phyloP scores from a whole-genome alignment of 2,797 vertebrate species.

The Macropodus opercularis region DNA sequence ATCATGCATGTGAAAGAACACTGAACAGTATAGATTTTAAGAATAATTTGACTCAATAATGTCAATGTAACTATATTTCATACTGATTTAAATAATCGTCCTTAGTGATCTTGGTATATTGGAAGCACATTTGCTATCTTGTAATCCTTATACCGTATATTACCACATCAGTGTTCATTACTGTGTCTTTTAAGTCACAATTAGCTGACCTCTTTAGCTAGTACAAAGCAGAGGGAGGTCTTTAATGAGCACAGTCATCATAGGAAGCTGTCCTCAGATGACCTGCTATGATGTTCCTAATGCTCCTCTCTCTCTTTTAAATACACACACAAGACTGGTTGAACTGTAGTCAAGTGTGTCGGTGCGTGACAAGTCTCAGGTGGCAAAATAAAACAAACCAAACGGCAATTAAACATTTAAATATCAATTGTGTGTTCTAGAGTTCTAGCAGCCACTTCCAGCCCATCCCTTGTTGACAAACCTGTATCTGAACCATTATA shows the following conservation, averaged over 20 bases:
- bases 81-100: slow-evolving; percentile 26
- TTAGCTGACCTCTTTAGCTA: slow-evolving; percentile 55
- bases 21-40: too few species aligned
- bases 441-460: slow-evolving; percentile 6
- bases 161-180: slow-evolving; percentile 52
- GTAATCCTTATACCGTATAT: slow-evolving; percentile 43
- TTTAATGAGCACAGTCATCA: slow-evolving; percentile 50
- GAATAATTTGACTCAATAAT: too few species aligned
- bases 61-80: slow-evolving; percentile 28
- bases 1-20: too few species aligned
- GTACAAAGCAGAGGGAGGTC: slow-evolving; percentile 43
- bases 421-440: slow-evolving; percentile 5
- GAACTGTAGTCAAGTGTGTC: neutral
- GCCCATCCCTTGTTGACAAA: slow-evolving; percentile 16
- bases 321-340: neutral
- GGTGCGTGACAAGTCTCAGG: neutral
- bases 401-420: neutral
- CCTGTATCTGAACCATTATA: slow-evolving; percentile 3
- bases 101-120: slow-evolving; percentile 33
- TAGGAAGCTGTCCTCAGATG: slow-evolving; percentile 47
- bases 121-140: slow-evolving; percentile 48
- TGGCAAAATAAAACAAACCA: neutral
- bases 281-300: slow-evolving; percentile 36
- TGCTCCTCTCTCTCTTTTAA: slow-evolving; percentile 1
- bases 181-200: slow-evolving; percentile 39